Evolutionary conservation across 2,888 invertebrate species (phyloP), one percentile per base, ranked within the genome.

Genomic region (Nycteola revayana): DNA sequence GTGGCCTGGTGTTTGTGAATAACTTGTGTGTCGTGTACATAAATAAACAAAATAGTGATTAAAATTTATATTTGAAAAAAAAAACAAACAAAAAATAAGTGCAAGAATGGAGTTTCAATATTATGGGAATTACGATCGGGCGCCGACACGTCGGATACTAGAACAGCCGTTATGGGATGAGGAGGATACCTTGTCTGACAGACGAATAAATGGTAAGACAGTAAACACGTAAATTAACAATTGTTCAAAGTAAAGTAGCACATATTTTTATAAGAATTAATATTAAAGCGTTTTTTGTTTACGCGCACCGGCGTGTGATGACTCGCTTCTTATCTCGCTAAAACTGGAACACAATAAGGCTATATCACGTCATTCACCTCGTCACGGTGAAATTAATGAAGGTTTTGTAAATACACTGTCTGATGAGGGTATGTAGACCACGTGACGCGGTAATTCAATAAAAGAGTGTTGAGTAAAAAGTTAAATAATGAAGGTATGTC

Each of bases 111-210:
- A 88, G 67, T 88, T 85, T 43, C 87, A 88, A 62, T 85, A 81
- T 57, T 85, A 81, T 50, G 83, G 83, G 17, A 78, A 79, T 50
- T 83, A 75, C 44, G 81, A 85, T 14, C 71, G 79, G 7, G 60
- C 66, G 24, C 61, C 73, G 28, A 60, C 62, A 29, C 71, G 78
- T 23, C 61, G 79, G 44, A 56, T 73, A 24, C 70, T 72, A 22
- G 87, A 87, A 9, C 77, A 77, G 37, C 87, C 86, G 1, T 76
- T 82, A 73, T 87, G 87, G 87, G 87, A 88, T 21, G 87, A 88
- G 50, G 87, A 87, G 38, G 87, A 87, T 42, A 87, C 71, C 1
- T 71, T 87, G 8, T 81, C 85, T 7, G 85, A 87, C 61, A 70
- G 87, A 45, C 75, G 72, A 24, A 66, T 80, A 26, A 75, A 85